Conservation (phyloP, 2,797 vertebrate species). For the Buphagus erythrorhynchus region DNA sequence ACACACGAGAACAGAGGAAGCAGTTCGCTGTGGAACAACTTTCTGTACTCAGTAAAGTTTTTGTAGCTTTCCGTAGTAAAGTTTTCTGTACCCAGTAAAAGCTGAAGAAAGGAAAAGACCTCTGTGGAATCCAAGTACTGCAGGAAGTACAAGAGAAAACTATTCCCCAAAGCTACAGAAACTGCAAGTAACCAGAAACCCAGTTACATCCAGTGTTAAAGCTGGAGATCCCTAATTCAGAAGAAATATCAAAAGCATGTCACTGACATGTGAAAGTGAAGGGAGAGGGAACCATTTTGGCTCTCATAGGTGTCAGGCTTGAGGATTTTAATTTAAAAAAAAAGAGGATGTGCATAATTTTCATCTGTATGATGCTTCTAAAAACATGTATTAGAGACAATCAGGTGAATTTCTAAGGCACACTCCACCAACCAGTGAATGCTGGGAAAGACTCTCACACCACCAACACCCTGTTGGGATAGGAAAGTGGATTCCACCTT, state of each 20-base stretch:
- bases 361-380: neutral
- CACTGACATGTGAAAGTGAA: neutral
- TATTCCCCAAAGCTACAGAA: neutral
- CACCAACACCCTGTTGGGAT: neutral
- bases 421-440: rapidly evolving
- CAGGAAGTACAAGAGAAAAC: neutral
- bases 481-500: neutral
- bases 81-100: neutral
- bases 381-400: neutral
- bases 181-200: neutral
- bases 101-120: neutral
- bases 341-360: neutral
- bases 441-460: neutral
- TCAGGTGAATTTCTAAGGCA: neutral
- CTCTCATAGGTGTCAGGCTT: neutral
- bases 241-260: neutral
- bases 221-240: neutral
- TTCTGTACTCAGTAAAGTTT: neutral
- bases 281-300: neutral
- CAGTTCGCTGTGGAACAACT: neutral
- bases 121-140: neutral
- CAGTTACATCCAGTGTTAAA: neutral
- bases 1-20: neutral
- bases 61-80: neutral
- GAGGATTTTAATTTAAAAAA: neutral